Evolutionary conservation across 2,797 vertebrate genomes (phyloP), one percentile per base, ranked within the genome.

Genomic region (Tokudaia tokunoshimensis): DNA sequence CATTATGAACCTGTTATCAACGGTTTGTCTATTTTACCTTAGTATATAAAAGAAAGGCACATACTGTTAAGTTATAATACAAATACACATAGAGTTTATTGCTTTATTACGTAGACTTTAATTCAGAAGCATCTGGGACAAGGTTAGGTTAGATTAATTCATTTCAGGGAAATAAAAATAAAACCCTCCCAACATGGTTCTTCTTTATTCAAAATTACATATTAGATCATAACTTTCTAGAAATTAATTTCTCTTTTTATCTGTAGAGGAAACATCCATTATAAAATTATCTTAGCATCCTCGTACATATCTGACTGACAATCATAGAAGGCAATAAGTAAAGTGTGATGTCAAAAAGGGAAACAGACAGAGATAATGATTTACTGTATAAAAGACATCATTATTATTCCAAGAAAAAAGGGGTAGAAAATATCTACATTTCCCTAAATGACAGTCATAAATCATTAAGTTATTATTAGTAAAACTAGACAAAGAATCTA

Each of bases 191-290:
- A 10, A 91, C 11, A 90, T 24, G 61, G 85, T 59, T 34, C 59
- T 94, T 63, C 57, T 50, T 72, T 84, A 72, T 79, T 44, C 7
- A 50, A 29, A 96, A 82, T 84, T 90, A 63, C n/a, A 59, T 26
- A 78, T 0, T 61, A 29, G 84, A 19, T 86, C 24, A 84, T 50
- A 83, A 91, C 59, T 86, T 88, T 75, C 74, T 67, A 65, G 13
- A 91, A 94, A 88, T n/a, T 22, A 37, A 89, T 74, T 11, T 57
- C 79, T 72, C 70, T 59, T 85, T 96, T 95, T 52, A 89, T 65
- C 17, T 52, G 55, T 10, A 89, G 50, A 94, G 14, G 37, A 3
- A 94, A 92, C 0, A 5, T 63, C 31, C 34, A 37, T 57, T 86
- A 44, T 52, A 47, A 82, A 83, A 67, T 85, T 44, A 83, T 89